Evolutionary conservation across 2,797 vertebrate genomes (phyloP).

Genomic region (Sebastes melanostomus): DNA sequence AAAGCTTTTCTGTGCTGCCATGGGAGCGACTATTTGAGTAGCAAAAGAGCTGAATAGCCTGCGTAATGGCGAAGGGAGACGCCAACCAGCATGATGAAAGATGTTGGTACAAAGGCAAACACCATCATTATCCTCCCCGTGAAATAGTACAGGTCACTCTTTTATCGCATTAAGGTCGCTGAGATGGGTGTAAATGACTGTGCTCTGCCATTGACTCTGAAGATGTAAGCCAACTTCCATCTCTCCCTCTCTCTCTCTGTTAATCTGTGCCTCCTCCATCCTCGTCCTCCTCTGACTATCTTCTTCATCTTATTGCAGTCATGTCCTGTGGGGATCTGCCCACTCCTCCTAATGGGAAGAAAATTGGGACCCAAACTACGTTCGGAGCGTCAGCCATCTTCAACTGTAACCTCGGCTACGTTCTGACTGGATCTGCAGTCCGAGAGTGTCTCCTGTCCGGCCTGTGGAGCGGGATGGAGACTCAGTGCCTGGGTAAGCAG

Average conservation of each 20-base stretch:
- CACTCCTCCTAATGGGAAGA: conserved; percentile 94
- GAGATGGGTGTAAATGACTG: conserved; percentile 62
- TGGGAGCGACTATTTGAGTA: conserved; percentile 49
- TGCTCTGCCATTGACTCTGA: conserved; percentile 61
- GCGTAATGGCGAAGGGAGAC: conserved; percentile 50
- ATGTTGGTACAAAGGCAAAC: conserved; percentile 66
- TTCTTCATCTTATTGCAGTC: conserved; percentile 81
- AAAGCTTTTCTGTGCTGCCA: conserved; percentile 39
- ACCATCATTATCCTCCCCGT: conserved; percentile 61
- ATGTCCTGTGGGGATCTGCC: conserved; percentile 96
- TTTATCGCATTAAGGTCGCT: conserved; percentile 61
- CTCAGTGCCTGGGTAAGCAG: conserved; percentile 90
- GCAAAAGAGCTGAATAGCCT: conserved; percentile 42
- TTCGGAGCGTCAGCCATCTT: conserved; percentile 97
- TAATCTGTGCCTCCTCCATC: not conserved
- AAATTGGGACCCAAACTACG: conserved; percentile 95
- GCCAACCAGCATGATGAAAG: conserved; percentile 55
- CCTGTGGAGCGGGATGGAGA: conserved; percentile 95
- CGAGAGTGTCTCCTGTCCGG: conserved; percentile 95
- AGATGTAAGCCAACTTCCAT: conserved; percentile 57
- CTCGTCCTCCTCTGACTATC: conserved; percentile 16
- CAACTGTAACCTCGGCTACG: conserved; percentile 91
- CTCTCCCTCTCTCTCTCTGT: conserved; percentile 32
- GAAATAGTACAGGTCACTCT: conserved; percentile 63
- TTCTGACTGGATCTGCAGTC: conserved; percentile 93